Conservation (phyloP, 2,888 invertebrate species). For the Agelastica alni region DNA sequence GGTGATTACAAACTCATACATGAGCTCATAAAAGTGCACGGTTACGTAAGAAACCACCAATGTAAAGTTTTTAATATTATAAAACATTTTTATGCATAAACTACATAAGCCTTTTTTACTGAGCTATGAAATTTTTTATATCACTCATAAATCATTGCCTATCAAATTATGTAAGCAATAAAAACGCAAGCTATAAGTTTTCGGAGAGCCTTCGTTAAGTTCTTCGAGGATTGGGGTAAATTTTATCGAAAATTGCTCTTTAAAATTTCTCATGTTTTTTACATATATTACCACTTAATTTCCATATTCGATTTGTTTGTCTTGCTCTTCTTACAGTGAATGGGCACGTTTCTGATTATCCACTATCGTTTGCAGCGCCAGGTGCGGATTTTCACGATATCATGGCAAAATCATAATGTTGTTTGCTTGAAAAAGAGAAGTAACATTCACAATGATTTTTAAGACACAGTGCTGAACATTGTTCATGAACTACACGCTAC, state of each 20-base stretch:
- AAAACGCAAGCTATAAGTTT: constrained; percentile 4
- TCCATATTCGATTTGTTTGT: constrained; percentile 34
- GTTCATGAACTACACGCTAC: no score
- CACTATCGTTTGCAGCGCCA: no score
- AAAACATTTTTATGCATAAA: not conserved
- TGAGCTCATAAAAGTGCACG: no score
- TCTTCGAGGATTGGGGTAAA: constrained; percentile 10
- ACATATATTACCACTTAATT: constrained; percentile 28
- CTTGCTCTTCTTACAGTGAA: constrained; percentile 25
- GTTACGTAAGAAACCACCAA: not conserved
- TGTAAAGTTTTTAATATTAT: not conserved
- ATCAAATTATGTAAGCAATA: constrained; percentile 14
- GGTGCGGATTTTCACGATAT: no score
- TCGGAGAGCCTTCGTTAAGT: not conserved
- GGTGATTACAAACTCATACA: no score
- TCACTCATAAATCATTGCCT: constrained; percentile 6
- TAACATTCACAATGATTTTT: no score
- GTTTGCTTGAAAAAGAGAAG: no score
- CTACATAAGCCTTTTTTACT: not conserved
- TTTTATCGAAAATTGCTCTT: constrained; percentile 8
- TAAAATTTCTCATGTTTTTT: constrained; percentile 26
- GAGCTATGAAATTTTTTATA: not conserved
- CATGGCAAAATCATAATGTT: no score
- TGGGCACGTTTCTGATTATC: constrained; percentile 28
- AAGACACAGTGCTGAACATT: no score